phyloP scores from a whole-genome alignment of 2,797 vertebrate genomes.

The Enteromius trimaculatus region DNA sequence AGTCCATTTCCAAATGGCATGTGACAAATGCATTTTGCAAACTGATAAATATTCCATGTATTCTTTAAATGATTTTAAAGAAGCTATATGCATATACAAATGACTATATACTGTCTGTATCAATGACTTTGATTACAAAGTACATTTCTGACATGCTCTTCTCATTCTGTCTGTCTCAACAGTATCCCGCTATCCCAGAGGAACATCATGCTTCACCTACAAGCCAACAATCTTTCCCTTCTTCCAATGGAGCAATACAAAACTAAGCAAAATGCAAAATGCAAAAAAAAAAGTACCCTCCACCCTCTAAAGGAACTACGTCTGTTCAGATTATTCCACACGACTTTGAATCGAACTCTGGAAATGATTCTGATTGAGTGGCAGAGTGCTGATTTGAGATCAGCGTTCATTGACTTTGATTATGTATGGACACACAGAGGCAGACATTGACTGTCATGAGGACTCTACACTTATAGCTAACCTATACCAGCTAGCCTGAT shows the following conservation, averaged over 20 bases:
- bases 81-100: background rate
- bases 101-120: background rate
- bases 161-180: slow-evolving; percentile 24
- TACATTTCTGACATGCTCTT: background rate
- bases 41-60: background rate
- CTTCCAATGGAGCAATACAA: slow-evolving; percentile 14
- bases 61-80: background rate
- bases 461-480: slow-evolving; percentile 12
- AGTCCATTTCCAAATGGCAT: background rate
- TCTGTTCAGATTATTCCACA: background rate
- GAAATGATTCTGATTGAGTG: slow-evolving; percentile 19
- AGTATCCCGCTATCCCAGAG: slow-evolving; percentile 25
- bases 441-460: background rate
- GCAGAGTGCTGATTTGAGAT: slow-evolving; percentile 17
- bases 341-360: slow-evolving; percentile 12
- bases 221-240: slow-evolving; percentile 6
- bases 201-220: slow-evolving; percentile 22
- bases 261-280: background rate
- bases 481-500: slow-evolving; percentile 1
- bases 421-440: background rate
- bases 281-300: background rate
- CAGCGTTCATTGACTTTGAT: background rate
- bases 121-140: background rate
- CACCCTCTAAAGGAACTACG: background rate
- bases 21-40: background rate